Conservation (phyloP, 2,797 vertebrate genomes). For the Ceyx erithaca region DNA sequence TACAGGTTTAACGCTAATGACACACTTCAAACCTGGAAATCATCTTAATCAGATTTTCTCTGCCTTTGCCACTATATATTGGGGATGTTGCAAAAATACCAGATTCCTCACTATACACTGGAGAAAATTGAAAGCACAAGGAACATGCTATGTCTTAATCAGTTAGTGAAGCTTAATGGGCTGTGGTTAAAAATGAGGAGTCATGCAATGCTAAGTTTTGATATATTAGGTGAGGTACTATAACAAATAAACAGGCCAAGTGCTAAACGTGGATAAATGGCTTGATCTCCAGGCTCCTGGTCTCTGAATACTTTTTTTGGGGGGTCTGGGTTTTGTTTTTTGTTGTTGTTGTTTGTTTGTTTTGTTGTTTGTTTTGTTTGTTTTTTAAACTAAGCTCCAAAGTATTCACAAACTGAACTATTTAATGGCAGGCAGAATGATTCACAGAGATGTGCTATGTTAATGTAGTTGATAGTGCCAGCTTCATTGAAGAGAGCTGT, state of each 20-base stretch:
- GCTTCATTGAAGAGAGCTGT: slow-evolving; percentile 53
- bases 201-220: slow-evolving; percentile 56
- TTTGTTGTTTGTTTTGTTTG: not conserved
- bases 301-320: not conserved
- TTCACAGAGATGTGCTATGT: not conserved
- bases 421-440: slow-evolving; percentile 32
- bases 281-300: slow-evolving; percentile 47
- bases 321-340: not conserved
- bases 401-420: slow-evolving; percentile 23
- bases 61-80: not conserved
- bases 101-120: not conserved
- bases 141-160: slow-evolving; percentile 52
- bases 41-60: not conserved
- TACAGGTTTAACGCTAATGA: not conserved
- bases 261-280: slow-evolving; percentile 53
- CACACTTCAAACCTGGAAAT: slow-evolving; percentile 7
- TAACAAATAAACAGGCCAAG: slow-evolving; percentile 57
- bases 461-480: not conserved
- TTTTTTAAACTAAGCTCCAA: not conserved
- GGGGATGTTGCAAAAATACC: not conserved
- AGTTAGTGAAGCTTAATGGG: slow-evolving; percentile 48
- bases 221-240: slow-evolving; percentile 64
- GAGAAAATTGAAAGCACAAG: slow-evolving; percentile 57
- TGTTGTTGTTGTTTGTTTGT: not conserved
- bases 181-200: slow-evolving; percentile 66